Evolutionary conservation across 2,888 invertebrate species (phyloP), one percentile per base, ranked within the genome.

Genomic region (Tenodera sinensis): DNA sequence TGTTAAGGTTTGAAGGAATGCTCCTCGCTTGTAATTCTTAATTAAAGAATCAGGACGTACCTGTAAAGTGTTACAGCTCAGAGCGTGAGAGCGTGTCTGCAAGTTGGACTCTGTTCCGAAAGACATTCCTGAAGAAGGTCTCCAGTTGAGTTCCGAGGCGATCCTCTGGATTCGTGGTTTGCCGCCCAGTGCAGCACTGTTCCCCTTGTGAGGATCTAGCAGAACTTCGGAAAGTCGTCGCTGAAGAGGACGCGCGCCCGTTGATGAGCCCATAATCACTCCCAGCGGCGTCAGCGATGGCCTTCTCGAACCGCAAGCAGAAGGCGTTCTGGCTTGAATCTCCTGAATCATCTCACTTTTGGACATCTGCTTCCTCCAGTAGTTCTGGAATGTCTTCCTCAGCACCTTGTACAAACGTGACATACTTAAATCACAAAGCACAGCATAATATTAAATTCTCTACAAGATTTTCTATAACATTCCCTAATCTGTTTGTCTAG

Each of bases 301-400:
- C 86, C 97, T 94, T 88, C 97, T 94, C 0, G 96, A 97, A 0
- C 96, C 97, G 90, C 96, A 96, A 1, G 96, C 96, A 90, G 97
- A 97, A 6, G 97, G 97, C 3, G 97, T 97, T 90, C 97, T 94
- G 7, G 97, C 97, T 92, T 97, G 97, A 90, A 97, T 97, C 93
- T 97, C 97, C 92, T 96, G 96, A 90, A 96, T 96, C 85, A 97
- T 95, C 92, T 97, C 97, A 92, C 96, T 96, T 93, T 97, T 97
- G 4, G 96, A 96, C 93, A 96, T 95, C 92, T 96, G 95, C 93
- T 97, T 97, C 86, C 97, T 94, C 95, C 96, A 96, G 92, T 97
- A 97, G 92, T 97, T 97, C 91, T 96, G 95, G 91, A 97, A 95
- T 88, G 97, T 96, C 92, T 96, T 96, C 90, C 96, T 94, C 82